phyloP scores from a whole-genome alignment of 2,113 vertebrate genomes.

The Alces alces region DNA sequence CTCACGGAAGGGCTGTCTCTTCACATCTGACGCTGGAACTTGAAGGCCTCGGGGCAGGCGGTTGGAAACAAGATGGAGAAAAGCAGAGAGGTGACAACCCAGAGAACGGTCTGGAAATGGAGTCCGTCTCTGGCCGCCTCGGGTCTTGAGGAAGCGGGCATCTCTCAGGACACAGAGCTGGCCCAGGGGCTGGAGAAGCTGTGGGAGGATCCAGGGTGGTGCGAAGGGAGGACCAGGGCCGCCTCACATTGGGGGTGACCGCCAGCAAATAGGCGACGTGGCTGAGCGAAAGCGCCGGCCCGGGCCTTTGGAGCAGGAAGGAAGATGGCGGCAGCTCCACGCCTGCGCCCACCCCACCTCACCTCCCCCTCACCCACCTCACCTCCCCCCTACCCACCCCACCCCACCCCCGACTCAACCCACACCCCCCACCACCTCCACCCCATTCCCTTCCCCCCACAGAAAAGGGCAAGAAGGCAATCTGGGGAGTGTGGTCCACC shows the following conservation, averaged over 20 bases:
- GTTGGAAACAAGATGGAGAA: background rate
- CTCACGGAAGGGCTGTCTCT: background rate
- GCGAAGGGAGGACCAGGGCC: background rate
- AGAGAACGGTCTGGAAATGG: background rate
- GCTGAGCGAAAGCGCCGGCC: fast-evolving
- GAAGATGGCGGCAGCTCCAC: fast-evolving
- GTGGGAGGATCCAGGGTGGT: background rate
- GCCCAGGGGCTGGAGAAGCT: background rate
- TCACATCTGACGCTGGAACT: fast-evolving
- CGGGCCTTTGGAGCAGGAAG: fast-evolving
- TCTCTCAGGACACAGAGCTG: background rate
- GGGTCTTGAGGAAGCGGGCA: background rate
- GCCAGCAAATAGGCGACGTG: fast-evolving
- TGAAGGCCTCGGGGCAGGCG: background rate
- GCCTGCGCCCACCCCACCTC: background rate
- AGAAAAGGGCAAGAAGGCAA: fast-evolving
- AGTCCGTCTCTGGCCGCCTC: background rate
- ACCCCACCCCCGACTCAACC: too few relatives aligned
- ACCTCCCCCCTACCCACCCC: too few relatives aligned
- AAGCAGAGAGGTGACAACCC: background rate
- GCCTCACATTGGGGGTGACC: fast-evolving
- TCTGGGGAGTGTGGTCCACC: background rate
- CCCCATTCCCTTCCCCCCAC: background rate
- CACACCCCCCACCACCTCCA: too few relatives aligned
- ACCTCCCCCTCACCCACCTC: too few relatives aligned